A percentile compares a stretch with the other conserved stretches of the same genome.
phyloP scores from a whole-genome alignment of 2,888 invertebrate genomes.

The Nephrocerus scutellatus region DNA sequence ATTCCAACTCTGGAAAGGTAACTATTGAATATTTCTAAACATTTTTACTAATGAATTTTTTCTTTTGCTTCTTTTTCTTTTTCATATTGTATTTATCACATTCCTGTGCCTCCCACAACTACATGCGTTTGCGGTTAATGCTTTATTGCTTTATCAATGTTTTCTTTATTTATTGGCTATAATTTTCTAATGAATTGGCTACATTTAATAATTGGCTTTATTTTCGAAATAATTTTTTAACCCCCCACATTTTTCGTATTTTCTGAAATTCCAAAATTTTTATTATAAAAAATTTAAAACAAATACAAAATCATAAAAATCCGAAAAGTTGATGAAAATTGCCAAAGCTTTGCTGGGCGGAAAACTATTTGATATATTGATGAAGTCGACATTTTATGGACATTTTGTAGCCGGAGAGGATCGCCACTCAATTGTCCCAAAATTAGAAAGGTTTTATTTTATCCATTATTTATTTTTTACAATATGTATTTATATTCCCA shows the following conservation, averaged over 20 bases:
- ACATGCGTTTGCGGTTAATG: conserved; percentile 5
- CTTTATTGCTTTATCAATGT: conserved; percentile 10
- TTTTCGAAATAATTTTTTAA: conserved; percentile 5
- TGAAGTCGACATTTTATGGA: conserved; percentile 96
- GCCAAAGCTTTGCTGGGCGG: conserved; percentile 69
- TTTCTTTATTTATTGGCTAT: conserved; percentile 15
- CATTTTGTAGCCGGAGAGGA: conserved; percentile 99
- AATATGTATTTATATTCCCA: no score
- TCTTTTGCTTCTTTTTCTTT: conserved; percentile 30
- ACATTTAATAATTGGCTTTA: no score
- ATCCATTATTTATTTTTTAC: no score
- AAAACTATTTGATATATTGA: conserved; percentile 68
- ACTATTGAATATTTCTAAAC: conserved; percentile 29
- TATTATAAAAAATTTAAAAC: neutral
- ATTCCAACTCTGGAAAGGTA: conserved; percentile 73
- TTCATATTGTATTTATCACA: conserved; percentile 24
- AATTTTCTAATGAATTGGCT: conserved; percentile 8
- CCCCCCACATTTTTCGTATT: conserved; percentile 3
- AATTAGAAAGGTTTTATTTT: conserved; percentile 59
- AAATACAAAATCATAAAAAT: neutral
- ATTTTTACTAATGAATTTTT: conserved; percentile 35
- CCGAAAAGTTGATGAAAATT: conserved; percentile 73
- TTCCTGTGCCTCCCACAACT: no score
- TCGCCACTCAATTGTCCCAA: conserved; percentile 75
- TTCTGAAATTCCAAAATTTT: neutral